Base-by-base conservation (phyloP, 1,140 invertebrate genomes). In the Nasonia vitripennis region DNA sequence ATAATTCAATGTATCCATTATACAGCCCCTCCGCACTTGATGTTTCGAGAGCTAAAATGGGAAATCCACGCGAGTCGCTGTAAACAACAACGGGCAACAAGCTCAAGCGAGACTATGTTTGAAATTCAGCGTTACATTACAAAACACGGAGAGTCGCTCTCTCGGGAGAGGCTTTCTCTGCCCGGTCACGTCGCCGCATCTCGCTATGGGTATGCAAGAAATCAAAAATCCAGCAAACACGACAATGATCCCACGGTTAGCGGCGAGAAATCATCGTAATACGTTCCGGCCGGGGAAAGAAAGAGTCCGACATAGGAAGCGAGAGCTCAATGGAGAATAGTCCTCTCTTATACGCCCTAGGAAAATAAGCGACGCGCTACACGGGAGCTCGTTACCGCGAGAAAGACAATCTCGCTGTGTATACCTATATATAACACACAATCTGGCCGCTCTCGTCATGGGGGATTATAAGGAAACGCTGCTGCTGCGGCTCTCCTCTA, bases 331-430 rank as follows among this genome's bases (percentile, higher is more conserved):
- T 80, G 62, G 78, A 37, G 78, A 85, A 5, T 84, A 87, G 85
- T 87, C 82, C 20, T 10, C 14, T 12, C 4, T 31, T 10, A 89
- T 87, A 88, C 87, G 88, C 86, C 87, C 86, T 88, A 90, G 89
- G 91, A 91, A 90, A 91, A 91, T 91, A 90, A 91, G 88, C 88
- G 91, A 90, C 90, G 89, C 89, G 89, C 81, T 91, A 92, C 92
- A 91, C 89, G 91, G 89, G 89, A 91, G 90, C 92, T 92, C 91
- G 92, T 92, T 92, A 92, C 90, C 88, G 87, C 87, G 87, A 87
- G 88, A 89, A 88, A 88, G 87, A 89, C 87, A 88, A 86, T 88
- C 89, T 88, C 81, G 85, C 83, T 17, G 23, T 23, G 20, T 27
- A 4, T 45, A n/a, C 6, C 45, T 67, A 11, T 67, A 27, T 80